Percentiles rank a stretch among this genome's conserved stretches.
These are phyloP conservation scores for Aurelia aurita DNA, from an alignment of 30 jellyfish, hydroid and myxozoan species.

Conservation along the genomic window DNA sequence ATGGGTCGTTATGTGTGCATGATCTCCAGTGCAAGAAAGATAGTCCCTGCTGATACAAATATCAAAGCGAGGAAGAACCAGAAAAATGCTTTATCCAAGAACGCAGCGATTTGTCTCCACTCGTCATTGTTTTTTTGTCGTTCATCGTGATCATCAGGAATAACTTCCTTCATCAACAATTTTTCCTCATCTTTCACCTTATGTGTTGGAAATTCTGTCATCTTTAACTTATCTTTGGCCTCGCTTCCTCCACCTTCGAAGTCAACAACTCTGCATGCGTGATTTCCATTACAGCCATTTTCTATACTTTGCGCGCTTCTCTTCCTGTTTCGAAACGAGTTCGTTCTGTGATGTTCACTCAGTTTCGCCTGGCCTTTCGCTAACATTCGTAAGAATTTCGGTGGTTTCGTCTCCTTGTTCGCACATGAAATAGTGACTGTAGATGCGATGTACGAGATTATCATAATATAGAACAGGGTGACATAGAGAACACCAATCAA, in stretches of 20 bases:
- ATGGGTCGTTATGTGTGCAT: constrained; percentile 12
- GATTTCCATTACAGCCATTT: too few species aligned
- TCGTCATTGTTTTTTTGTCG: constrained; percentile 35
- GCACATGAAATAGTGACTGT: constrained; percentile 20
- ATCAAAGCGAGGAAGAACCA: constrained; percentile 21
- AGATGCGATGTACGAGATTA: constrained; percentile 46
- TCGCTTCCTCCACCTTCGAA: neutral
- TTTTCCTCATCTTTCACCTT: neutral
- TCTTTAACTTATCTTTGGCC: neutral
- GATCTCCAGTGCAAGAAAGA: constrained; percentile 7
- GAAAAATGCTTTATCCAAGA: constrained; percentile 35
- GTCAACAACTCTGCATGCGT: neutral
- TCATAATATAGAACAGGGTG: constrained; percentile 63
- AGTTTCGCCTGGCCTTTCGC: neutral
- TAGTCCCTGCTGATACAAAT: constrained; percentile 8
- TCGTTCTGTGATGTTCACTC: neutral
- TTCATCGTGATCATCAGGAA: neutral
- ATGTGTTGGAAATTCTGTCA: neutral
- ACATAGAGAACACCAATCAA: constrained; percentile 75
- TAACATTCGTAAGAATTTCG: constrained; percentile 35
- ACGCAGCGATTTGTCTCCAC: constrained; percentile 32
- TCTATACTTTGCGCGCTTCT: neutral
- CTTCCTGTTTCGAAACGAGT: neutral
- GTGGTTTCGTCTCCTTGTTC: constrained; percentile 48
- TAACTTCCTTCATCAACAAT: neutral